These are phyloP conservation scores for Scaptomyza caliginosa DNA, from an alignment of 2,888 invertebrate species.

Conservation along the genomic window DNA sequence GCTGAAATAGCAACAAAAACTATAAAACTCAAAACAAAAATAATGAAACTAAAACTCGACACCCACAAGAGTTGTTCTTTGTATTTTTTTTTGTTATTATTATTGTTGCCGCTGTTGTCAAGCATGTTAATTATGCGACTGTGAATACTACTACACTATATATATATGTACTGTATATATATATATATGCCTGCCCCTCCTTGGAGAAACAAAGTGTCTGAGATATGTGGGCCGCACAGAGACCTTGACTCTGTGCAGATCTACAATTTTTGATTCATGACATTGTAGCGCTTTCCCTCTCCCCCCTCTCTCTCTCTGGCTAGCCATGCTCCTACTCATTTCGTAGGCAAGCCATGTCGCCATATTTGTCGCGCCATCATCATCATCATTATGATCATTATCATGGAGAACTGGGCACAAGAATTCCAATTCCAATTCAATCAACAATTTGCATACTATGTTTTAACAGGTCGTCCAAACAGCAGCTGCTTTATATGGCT, in stretches of 20 bases:
- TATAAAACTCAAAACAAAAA: slow-evolving; percentile 29
- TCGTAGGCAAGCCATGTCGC: slow-evolving; percentile 70
- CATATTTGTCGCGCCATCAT: slow-evolving; percentile 61
- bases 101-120: slow-evolving; percentile 42
- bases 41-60: slow-evolving; percentile 57
- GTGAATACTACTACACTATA: slow-evolving; percentile 36
- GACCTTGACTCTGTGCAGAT: slow-evolving; percentile 74
- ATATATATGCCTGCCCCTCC: not conserved
- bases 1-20: slow-evolving; percentile 20
- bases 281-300: slow-evolving; percentile 26
- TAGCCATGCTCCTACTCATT: slow-evolving; percentile 45
- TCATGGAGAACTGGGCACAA: slow-evolving; percentile 26
- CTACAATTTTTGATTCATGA: slow-evolving; percentile 75
- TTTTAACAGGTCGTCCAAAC: slow-evolving; percentile 40
- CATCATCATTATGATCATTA: slow-evolving; percentile 10
- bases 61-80: slow-evolving; percentile 60
- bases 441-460: slow-evolving; percentile 75
- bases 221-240: slow-evolving; percentile 51
- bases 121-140: slow-evolving; percentile 74
- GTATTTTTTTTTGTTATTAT: slow-evolving; percentile 16
- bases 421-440: slow-evolving; percentile 55
- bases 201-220: slow-evolving; percentile 14
- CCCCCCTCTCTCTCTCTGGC: not conserved
- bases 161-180: not conserved
- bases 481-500: slow-evolving; percentile 63